Base-by-base conservation (phyloP, 64 coral and sea anemone genomes). In the Anthopleura sola region DNA sequence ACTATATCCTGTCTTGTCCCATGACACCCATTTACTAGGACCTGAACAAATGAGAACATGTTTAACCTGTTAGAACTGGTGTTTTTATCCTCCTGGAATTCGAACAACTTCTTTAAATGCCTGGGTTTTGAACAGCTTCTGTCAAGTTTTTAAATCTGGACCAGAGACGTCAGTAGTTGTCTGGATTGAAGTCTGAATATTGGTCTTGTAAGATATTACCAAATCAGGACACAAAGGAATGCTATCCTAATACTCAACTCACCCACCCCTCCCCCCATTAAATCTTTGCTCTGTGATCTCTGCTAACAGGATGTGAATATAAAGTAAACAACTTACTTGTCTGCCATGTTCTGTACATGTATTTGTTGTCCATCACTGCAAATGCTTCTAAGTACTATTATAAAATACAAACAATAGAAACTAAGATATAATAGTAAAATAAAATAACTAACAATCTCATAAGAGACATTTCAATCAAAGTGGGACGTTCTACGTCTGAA, bases 331-430 rank as follows among this genome's bases (percentile, higher is more conserved):
- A 28, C 82, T 37, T 83, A 83, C 82, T 60, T 83, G 82, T 83
- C 37, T 86, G 85, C 60, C 94, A 97, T 36, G 90, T 97, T 78
- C 94, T 86, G 68, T 97, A 97, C 78, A 97, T 56, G 18, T 97
- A 89, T 47, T 92, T 93, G 54, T 97, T 80, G 37, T 85, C 80
- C 94, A 97, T 97, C 19, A 97, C 87, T 24, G 90, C 94, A 90
- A 97, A 97, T 71, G 94, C 94, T 81, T 97, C 94, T 77, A 97
- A 87, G 48, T 97, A 96, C 94, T 96, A 36, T 3, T 10, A 71
- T 71, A 0, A 87, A 55, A 44, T 68, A 68, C 53, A 17, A 77
- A 47, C 18, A 37, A 31, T 4, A 75, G 4, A 49, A 75, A 86
- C 40, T 34, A 44, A n/a, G n/a, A n/a, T n/a, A n/a, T n/a, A n/a